Percentiles rank a stretch among this genome's conserved stretches.
These are phyloP conservation scores for Punctoribates punctum DNA, from an alignment of 2,888 invertebrate genomes.

Conservation along the genomic window DNA sequence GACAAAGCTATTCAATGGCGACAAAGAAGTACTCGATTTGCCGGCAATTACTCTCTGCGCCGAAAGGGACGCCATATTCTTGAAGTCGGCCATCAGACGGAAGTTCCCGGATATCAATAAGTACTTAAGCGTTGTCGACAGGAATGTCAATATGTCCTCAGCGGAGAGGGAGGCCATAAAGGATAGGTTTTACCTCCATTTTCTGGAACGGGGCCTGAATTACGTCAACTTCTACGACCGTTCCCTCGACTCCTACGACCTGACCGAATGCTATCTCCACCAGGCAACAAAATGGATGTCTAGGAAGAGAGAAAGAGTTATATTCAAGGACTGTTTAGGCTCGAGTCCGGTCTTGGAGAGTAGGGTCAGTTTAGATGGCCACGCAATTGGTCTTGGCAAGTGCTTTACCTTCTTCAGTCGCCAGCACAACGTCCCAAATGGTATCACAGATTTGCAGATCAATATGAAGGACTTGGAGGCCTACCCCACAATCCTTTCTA, in stretches of 20 bases:
- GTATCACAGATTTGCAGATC: neutral
- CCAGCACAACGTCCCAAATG: constrained; percentile 13
- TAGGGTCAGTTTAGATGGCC: neutral
- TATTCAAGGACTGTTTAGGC: neutral
- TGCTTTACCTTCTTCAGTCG: constrained; percentile 26
- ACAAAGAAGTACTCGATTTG: neutral
- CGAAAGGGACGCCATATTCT: neutral
- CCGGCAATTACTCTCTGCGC: constrained; percentile 8
- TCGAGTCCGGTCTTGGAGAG: neutral
- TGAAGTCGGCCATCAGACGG: neutral
- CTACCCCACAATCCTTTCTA: neutral
- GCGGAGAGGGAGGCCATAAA: neutral
- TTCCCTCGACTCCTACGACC: neutral
- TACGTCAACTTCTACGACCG: neutral
- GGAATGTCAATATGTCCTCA: no score
- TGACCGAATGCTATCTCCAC: neutral
- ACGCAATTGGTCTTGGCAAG: neutral
- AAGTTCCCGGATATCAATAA: neutral
- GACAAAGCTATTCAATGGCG: neutral
- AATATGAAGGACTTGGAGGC: neutral
- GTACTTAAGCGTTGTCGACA: no score
- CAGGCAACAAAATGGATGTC: neutral
- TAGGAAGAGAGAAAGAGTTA: neutral
- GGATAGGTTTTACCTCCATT: neutral
- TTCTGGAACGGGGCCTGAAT: neutral